Conservation (phyloP, 2,888 invertebrate genomes). For the Seladonia tumulorum region DNA sequence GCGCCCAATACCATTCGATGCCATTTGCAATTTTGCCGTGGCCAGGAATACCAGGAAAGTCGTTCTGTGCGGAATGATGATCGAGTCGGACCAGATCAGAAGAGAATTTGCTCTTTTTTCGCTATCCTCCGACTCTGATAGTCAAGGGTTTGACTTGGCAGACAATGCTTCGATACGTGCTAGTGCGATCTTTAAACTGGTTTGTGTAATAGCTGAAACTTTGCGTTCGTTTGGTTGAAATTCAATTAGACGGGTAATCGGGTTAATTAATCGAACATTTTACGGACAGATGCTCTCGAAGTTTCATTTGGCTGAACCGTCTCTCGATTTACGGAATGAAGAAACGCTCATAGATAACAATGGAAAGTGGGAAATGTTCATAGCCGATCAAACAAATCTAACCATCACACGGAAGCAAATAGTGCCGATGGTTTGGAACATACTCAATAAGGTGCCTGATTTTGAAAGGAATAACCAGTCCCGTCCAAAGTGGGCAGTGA, state of each 20-base stretch:
- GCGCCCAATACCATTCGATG: conserved; percentile 79
- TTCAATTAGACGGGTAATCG: background rate
- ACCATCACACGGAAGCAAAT: conserved; percentile 89
- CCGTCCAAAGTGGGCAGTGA: background rate
- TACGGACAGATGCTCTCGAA: background rate
- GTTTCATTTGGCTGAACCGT: background rate
- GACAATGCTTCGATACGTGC: conserved; percentile 35
- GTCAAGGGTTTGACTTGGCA: background rate
- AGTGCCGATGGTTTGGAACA: conserved; percentile 86
- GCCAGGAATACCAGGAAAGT: conserved; percentile 84
- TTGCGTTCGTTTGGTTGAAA: background rate
- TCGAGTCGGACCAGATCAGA: conserved; percentile 84
- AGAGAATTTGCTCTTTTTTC: conserved; percentile 88
- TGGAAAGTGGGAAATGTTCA: conserved; percentile 79
- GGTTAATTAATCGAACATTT: background rate
- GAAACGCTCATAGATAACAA: background rate
- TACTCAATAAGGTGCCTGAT: background rate
- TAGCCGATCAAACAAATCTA: conserved; percentile 86
- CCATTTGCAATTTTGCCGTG: conserved; percentile 85
- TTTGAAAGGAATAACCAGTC: background rate
- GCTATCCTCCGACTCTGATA: conserved; percentile 71
- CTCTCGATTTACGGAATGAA: background rate
- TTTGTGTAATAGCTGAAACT: conserved; percentile 62
- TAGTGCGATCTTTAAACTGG: conserved; percentile 53
- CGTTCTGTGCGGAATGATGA: conserved; percentile 88